These are phyloP conservation scores for Cheilosia soror DNA, from an alignment of 2,888 invertebrate species.

Conservation along the genomic window DNA sequence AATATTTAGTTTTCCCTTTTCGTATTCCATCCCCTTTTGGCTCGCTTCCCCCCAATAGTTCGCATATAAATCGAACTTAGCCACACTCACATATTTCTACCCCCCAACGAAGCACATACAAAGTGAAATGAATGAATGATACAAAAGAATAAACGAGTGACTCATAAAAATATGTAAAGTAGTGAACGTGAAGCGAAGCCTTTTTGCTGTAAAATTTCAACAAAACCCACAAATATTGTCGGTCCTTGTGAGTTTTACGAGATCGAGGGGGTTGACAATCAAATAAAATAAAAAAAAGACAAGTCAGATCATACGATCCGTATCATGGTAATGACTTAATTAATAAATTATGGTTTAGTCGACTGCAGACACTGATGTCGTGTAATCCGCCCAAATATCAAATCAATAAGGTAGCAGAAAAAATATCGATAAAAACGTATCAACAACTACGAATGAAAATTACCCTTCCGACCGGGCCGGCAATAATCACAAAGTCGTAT, in stretches of 20 bases:
- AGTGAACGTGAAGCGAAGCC: background rate
- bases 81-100: conserved; percentile 22
- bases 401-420: conserved; percentile 51
- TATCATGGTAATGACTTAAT: conserved; percentile 66
- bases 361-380: conserved; percentile 44
- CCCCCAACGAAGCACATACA: conserved; percentile 36
- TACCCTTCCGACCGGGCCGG: conserved; percentile 47
- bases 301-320: conserved; percentile 20
- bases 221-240: background rate
- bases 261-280: conserved; percentile 12
- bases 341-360: conserved; percentile 55
- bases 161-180: conserved; percentile 56
- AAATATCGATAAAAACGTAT: conserved; percentile 69
- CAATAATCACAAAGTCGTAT: conserved; percentile 56
- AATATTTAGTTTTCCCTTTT: conserved; percentile 59
- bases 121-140: conserved; percentile 53
- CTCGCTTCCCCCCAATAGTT: conserved; percentile 63
- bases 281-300: too few species aligned
- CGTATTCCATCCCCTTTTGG: background rate
- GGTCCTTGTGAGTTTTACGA: conserved; percentile 41
- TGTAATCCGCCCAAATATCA: conserved; percentile 48
- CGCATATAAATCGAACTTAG: conserved; percentile 65
- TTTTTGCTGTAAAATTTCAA: conserved; percentile 18
- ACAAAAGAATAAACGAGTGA: conserved; percentile 65
- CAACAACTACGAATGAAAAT: conserved; percentile 49